Evolutionary conservation across 2,113 vertebrate genomes (phyloP), one percentile per base, ranked within the genome.

Genomic region (Henicopernis longicauda): DNA sequence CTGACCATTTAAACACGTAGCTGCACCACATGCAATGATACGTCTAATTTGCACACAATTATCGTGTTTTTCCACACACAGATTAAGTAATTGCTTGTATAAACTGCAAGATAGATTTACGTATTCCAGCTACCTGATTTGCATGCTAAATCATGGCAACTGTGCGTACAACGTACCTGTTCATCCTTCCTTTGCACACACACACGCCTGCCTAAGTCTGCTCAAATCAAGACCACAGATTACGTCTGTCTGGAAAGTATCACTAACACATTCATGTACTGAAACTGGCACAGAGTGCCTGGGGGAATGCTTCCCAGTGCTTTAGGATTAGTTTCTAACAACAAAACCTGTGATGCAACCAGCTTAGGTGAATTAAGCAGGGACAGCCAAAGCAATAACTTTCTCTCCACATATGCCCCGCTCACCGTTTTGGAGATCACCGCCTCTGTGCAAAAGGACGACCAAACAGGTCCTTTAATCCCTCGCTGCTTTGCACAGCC

Each of bases 1-100:
- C 66, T 92, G 94, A 89, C 85, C 95, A 71, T 67, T 86, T 42
- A 79, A 71, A 81, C 67, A 62, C 71, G 70, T 55, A 72, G 16
- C 40, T 66, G 38, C 63, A 63, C n/a, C 20, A 8, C 38, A 6
- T 13, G 10, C 49, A 72, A 14, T 38, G 54, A 70, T 42, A 61
- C 3, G 2, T 79, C 40, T 74, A 65, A 90, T 92, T 95, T 85
- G 45, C 92, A 86, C 69, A 93, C 82, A 74, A 67, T 88, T 58
- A 81, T 8, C 63, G 67, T 71, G 71, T 45, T 94, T 86, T 86
- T 71, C 67, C 82, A 83, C 71, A 70, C 6, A 5, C 54, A 67
- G 71, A 83, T 86, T 63, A n/a, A 49, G 8, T 34, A 88, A 93
- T n/a, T 78, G 36, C 81, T 80, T 26, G 22, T 20, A 36, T 45